phyloP scores from a whole-genome alignment of 2,113 vertebrate genomes.

The Plestiodon gilberti region DNA sequence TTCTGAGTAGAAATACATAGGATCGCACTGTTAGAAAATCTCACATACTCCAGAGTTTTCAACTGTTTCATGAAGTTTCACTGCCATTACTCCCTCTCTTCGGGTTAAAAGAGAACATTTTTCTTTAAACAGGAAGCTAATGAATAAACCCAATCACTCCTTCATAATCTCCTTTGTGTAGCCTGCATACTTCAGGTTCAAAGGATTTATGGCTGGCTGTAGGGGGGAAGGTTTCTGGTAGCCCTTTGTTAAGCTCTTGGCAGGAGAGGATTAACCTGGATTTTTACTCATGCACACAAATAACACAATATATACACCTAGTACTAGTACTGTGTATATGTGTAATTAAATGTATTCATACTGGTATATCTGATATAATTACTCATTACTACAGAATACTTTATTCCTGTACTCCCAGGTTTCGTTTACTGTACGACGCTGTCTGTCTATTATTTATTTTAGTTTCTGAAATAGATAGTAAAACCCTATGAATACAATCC shows the following conservation, averaged over 20 bases:
- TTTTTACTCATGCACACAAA: constrained; percentile 42
- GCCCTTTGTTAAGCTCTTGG: constrained; percentile 17
- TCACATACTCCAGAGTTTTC: not conserved
- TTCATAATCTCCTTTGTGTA: not conserved
- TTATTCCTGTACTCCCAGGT: not conserved
- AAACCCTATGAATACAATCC: not conserved
- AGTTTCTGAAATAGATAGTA: not conserved
- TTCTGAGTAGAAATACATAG: not conserved
- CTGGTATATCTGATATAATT: not conserved
- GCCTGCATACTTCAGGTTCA: constrained; percentile 53
- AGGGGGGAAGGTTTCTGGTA: constrained; percentile 10
- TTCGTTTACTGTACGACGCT: not conserved
- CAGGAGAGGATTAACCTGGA: constrained; percentile 54
- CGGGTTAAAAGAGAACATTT: not conserved
- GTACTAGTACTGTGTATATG: rapidly evolving
- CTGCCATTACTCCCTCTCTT: constrained; percentile 16
- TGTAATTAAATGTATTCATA: not conserved
- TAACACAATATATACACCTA: constrained; percentile 22
- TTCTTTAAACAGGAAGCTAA: constrained; percentile 27
- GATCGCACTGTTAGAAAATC: not conserved
- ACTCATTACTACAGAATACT: not conserved
- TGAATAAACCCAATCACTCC: not conserved
- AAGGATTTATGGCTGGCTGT: constrained; percentile 28
- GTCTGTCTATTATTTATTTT: not conserved
- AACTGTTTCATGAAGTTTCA: not conserved